These are phyloP conservation scores for Acridotheres tristis DNA, from an alignment of 2,797 vertebrate genomes.

Conservation along the genomic window DNA sequence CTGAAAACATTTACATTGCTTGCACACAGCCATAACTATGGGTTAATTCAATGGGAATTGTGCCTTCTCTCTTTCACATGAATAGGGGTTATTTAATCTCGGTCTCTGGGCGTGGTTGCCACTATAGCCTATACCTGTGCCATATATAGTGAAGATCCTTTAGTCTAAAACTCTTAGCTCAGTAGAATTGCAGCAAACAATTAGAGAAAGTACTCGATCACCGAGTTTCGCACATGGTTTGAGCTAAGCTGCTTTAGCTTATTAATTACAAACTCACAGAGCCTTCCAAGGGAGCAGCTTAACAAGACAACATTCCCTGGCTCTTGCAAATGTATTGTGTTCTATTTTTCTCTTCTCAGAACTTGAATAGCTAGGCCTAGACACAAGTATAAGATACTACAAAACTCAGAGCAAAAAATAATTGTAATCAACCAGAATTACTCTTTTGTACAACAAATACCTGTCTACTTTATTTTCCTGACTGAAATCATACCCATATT, in stretches of 20 bases:
- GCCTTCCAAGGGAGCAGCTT: conserved; percentile 11
- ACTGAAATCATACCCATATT: not conserved
- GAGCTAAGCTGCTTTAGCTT: conserved; percentile 44
- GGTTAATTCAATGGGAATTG: not conserved
- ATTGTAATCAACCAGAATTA: not conserved
- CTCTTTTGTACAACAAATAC: not conserved
- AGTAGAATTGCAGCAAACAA: not conserved
- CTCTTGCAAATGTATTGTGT: not conserved
- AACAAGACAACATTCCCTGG: conserved; percentile 18
- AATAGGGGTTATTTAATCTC: not conserved
- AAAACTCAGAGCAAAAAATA: not conserved
- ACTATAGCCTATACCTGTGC: not conserved
- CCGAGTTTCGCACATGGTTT: not conserved
- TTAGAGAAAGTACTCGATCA: not conserved
- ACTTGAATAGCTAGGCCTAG: not conserved
- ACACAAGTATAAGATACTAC: not conserved
- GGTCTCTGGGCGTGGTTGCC: not conserved
- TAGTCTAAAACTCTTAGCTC: not conserved
- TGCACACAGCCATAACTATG: accelerated
- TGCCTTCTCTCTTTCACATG: not conserved
- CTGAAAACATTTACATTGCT: not conserved
- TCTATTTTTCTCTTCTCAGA: not conserved
- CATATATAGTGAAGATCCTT: accelerated
- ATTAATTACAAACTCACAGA: conserved; percentile 24
- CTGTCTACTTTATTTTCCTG: not conserved